Conservation (phyloP, 1,140 invertebrate genomes). For the Myzus persicae region DNA sequence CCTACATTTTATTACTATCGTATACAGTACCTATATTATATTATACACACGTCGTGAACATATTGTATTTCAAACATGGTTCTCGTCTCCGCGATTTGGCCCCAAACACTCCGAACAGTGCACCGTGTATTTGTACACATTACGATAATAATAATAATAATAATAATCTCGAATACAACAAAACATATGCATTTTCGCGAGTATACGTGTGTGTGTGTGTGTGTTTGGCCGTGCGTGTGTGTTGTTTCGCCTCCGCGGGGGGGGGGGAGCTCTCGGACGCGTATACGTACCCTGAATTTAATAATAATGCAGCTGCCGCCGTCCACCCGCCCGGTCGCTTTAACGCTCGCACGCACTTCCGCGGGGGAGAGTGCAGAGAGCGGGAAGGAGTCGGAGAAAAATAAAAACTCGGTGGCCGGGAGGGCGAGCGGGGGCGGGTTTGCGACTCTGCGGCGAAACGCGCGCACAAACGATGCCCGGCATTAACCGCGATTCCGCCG, state of each 20-base stretch:
- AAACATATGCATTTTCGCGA: neutral
- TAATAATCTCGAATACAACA: neutral
- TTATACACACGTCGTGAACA: neutral
- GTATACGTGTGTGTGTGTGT: neutral
- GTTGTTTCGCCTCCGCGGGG: too few species aligned
- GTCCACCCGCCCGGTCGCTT: neutral
- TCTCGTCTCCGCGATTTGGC: neutral
- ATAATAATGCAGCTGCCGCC: conserved; percentile 42
- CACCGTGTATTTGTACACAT: neutral
- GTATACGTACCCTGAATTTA: neutral
- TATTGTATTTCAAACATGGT: neutral
- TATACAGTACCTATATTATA: neutral
- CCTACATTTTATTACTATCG: neutral
- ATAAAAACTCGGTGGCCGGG: neutral
- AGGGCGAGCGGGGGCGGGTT: neutral
- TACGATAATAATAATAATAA: neutral
- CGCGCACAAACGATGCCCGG: neutral
- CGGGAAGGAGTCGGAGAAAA: neutral
- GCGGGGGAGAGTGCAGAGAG: neutral
- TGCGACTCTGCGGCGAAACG: neutral
- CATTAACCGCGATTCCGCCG: conserved; percentile 30
- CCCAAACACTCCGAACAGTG: neutral
- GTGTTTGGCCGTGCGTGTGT: too few species aligned
- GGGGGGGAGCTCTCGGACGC: too few species aligned
- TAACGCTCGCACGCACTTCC: neutral